Evolutionary conservation across 1,140 invertebrate species (phyloP), one percentile per base, ranked within the genome.

Genomic region (Drosophila ananassae): DNA sequence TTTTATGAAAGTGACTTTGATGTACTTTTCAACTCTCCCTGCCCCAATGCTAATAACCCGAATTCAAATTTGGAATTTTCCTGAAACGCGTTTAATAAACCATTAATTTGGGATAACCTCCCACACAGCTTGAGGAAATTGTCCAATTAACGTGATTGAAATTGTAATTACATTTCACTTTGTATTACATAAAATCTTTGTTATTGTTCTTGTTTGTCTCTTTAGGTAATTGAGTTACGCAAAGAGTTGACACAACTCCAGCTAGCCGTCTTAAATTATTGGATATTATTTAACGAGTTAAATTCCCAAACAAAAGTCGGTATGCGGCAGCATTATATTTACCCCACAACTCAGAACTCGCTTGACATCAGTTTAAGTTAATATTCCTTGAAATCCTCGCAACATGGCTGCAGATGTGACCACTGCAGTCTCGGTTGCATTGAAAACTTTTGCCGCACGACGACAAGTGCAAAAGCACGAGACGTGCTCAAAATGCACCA

Each of bases 111-210:
- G 21, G 24, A 21, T 32, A 46, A 17, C 44, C 24, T 21, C 32
- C n/a, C 24, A 44, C 9, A 25, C 30, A 54, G 41, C 34, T 53
- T 53, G 52, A 9, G 46, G 50, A 72, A 83, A 73, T 67, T 63
- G 37, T 41, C 46, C 75, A 79, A 83, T 83, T 83, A 83, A 83
- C 48, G 75, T 83, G 72, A 83, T 79, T 79, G 79, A 79, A 83
- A 76, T 76, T 67, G 57, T 76, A 44, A 44, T 44, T 44, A 22
- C 44, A 75, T 71, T 53, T 63, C 64, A 83, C 72, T 83, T 79
- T 72, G 22, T 58, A 79, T 79, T 60, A 37, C 34, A 37, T 37
- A 37, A 37, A 72, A 81, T 73, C 32, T 62, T 77, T 62, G 39
- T 39, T 58, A 66, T 63, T 58, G n/a, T 32, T 52, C 48, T 48